Conservation (phyloP, 2,888 invertebrate genomes). For the Protodeltote pygarga region DNA sequence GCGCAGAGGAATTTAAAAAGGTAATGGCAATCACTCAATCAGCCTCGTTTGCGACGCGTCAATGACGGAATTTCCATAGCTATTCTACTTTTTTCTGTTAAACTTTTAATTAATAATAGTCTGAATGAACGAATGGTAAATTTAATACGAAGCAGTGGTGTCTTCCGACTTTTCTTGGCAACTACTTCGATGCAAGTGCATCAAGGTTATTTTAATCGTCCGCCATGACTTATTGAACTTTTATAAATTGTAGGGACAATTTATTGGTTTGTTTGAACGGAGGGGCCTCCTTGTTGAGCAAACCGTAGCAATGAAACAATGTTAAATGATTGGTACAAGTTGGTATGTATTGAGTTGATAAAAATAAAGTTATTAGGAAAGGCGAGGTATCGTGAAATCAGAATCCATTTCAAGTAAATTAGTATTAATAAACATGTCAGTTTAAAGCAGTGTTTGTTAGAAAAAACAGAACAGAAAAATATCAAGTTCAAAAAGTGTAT, state of each 20-base stretch:
- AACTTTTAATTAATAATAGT: slow-evolving; percentile 15
- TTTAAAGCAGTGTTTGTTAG: no score
- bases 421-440: no score
- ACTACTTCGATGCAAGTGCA: slow-evolving; percentile 62
- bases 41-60: slow-evolving; percentile 14
- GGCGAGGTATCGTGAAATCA: no score
- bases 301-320: slow-evolving; percentile 7
- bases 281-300: slow-evolving; percentile 10
- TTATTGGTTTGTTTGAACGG: slow-evolving; percentile 37
- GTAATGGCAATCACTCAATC: slow-evolving; percentile 8
- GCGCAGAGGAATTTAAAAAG: slow-evolving; percentile 19
- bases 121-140: slow-evolving; percentile 24
- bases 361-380: no score
- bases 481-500: no score
- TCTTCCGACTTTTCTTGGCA: slow-evolving; percentile 64
- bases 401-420: no score
- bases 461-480: no score
- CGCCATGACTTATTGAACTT: slow-evolving; percentile 59
- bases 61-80: slow-evolving; percentile 27
- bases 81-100: slow-evolving; percentile 28
- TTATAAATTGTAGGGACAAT: slow-evolving; percentile 52
- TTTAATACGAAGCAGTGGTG: slow-evolving; percentile 39
- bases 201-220: slow-evolving; percentile 75
- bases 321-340: neutral
- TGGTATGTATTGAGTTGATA: no score